These are phyloP conservation scores for Lacerta agilis DNA, from an alignment of 2,797 vertebrate genomes.

Conservation along the genomic window DNA sequence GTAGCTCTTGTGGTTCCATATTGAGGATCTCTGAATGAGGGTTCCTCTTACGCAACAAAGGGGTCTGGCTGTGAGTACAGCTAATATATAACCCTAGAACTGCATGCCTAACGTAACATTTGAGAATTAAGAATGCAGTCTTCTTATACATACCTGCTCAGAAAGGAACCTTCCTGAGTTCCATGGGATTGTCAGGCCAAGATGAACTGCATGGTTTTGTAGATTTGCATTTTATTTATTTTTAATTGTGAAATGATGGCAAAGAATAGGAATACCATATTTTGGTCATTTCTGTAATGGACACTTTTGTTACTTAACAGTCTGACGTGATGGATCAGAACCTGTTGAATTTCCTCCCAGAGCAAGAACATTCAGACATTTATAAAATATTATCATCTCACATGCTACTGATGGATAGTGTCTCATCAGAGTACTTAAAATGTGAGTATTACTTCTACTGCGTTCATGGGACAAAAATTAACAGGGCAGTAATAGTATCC, in stretches of 20 bases:
- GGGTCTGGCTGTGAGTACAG: too few relatives aligned
- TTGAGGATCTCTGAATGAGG: neutral
- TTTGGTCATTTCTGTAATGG: neutral
- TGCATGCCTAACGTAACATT: neutral
- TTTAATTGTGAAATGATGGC: neutral
- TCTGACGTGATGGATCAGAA: conserved; percentile 86
- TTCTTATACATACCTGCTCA: too few relatives aligned
- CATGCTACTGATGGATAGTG: conserved; percentile 78
- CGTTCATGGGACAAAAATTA: too few relatives aligned
- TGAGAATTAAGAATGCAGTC: neutral
- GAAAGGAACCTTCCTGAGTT: too few relatives aligned
- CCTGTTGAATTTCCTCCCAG: conserved; percentile 85
- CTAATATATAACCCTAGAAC: too few relatives aligned
- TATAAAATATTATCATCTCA: conserved; percentile 85
- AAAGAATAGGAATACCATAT: neutral
- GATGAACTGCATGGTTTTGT: neutral
- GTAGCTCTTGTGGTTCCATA: conserved; percentile 41
- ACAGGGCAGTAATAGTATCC: too few relatives aligned
- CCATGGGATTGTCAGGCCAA: too few relatives aligned
- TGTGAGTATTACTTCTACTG: conserved; percentile 75
- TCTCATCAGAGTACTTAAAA: conserved; percentile 79
- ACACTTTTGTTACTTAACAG: conserved; percentile 74
- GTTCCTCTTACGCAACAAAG: neutral
- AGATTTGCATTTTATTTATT: neutral
- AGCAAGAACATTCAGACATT: conserved; percentile 85